Evolutionary conservation across 2,113 vertebrate species (phyloP), one percentile per base, ranked within the genome.

Genomic region (Xenopus laevis): DNA sequence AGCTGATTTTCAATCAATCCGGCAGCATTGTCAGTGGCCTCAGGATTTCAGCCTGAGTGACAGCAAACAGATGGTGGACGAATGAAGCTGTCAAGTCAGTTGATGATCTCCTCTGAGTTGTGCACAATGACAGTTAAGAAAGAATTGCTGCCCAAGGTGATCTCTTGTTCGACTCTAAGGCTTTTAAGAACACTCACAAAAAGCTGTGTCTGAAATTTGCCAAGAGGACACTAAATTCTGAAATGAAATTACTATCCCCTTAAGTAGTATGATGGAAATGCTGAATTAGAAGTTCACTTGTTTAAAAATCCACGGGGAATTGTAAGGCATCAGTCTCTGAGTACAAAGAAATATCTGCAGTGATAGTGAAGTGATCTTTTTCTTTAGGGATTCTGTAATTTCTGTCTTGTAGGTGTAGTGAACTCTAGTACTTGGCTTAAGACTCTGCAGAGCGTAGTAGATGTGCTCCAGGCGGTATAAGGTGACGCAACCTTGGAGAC

Each of bases 11-110:
- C 89, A 85, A 87, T 86, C 82, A 86, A 71, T 75, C 79, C 83
- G 86, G 91, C 86, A 88, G 83, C 83, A 88, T 87, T 85, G 83
- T 91, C 85, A 85, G 90, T 90, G 91, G 90, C 92, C 90, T 83
- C 80, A 64, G 88, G 91, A 92, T 78, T 86, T 88, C 70, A 63
- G 80, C 79, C 85, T 90, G 91, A 93, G 85, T 92, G 90, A 91
- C 92, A 92, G 89, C 89, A 83, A 88, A 88, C 91, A 90, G 93
- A 89, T 93, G 93, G 89, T 84, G 78, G 83, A 84, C 84, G 78
- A 89, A 91, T 91, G 83, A 83, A 84, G 87, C 85, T 87, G 89
- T 91, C 89, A 92, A 78, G 71, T 70, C 66, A 82, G 82, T 82
- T 83, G 84, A 74, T 78, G 78, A 84, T 85, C 88, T 88, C 81